Conservation (phyloP, 2,113 vertebrate species). For the Siniperca knerii region DNA sequence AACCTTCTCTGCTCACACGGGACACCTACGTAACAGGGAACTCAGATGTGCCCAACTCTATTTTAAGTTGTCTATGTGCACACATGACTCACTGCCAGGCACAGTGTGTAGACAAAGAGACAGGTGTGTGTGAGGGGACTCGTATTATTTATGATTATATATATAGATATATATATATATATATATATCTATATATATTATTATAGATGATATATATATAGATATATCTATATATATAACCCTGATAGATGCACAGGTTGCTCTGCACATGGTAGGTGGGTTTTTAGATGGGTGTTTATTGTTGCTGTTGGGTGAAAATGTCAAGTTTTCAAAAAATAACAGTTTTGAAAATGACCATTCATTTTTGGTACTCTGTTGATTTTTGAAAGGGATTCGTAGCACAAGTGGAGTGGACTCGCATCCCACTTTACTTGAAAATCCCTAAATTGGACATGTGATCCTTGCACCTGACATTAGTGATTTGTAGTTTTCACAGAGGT, state of each 20-base stretch:
- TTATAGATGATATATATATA: no score
- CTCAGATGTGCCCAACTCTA: slow-evolving; percentile 72
- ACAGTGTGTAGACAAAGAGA: slow-evolving; percentile 51
- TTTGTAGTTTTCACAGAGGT: background rate
- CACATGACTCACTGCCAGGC: slow-evolving; percentile 38
- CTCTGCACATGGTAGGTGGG: slow-evolving; percentile 4
- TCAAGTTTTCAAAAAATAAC: background rate
- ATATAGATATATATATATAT: no score
- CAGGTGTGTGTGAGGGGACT: background rate
- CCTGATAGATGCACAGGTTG: slow-evolving; percentile 13
- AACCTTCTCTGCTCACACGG: slow-evolving; percentile 66
- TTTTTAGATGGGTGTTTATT: background rate
- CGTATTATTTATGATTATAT: slow-evolving; percentile 25
- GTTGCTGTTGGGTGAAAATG: background rate
- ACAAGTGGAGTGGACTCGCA: background rate
- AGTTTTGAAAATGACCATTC: background rate
- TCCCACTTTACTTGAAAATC: no score
- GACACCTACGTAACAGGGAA: slow-evolving; percentile 54
- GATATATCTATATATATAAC: slow-evolving; percentile 25
- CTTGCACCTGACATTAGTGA: background rate
- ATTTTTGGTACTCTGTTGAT: background rate
- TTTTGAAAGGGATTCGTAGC: background rate
- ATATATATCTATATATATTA: no score
- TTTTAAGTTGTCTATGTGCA: slow-evolving; percentile 76
- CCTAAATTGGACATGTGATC: background rate